Evolutionary conservation across 2,797 vertebrate genomes (phyloP).

Genomic region (Enteromius unitaeniatus): DNA sequence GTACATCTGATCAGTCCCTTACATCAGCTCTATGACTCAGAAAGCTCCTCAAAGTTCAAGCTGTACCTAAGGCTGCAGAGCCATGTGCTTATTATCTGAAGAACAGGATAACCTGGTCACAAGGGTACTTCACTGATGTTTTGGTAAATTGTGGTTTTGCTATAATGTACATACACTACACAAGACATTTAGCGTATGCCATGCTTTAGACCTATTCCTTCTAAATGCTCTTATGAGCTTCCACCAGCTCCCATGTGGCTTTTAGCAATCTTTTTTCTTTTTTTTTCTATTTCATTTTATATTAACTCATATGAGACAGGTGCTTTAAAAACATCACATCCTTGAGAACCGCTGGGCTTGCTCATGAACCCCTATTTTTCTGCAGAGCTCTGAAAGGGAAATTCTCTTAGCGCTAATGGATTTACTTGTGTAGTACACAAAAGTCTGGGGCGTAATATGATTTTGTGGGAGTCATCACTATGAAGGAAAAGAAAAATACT

Average conservation of each 20-base stretch:
- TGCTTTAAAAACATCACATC: constrained; percentile 44
- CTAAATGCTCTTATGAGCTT: constrained; percentile 30
- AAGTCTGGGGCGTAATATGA: constrained; percentile 21
- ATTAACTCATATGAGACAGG: constrained; percentile 49
- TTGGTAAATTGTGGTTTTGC: neutral
- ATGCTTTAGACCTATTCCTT: neutral
- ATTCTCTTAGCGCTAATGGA: constrained; percentile 31
- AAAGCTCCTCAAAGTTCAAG: constrained; percentile 54
- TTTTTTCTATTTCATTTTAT: constrained; percentile 27
- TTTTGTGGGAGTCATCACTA: constrained; percentile 30
- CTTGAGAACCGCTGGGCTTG: constrained; percentile 33
- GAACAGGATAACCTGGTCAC: constrained; percentile 28
- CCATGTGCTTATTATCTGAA: constrained; percentile 19
- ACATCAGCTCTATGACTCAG: constrained; percentile 59
- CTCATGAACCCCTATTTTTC: constrained; percentile 10
- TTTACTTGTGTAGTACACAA: constrained; percentile 30
- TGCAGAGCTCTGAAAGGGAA: constrained; percentile 13
- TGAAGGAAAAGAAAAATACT: neutral
- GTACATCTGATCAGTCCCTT: constrained; percentile 50
- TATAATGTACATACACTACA: neutral
- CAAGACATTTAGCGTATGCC: neutral
- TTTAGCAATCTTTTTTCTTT: constrained; percentile 16
- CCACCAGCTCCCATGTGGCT: constrained; percentile 4
- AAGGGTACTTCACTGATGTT: constrained; percentile 9
- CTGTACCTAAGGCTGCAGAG: constrained; percentile 35